Evolutionary conservation across 2,113 vertebrate genomes (phyloP).

Genomic region (Capreolus pygargus): DNA sequence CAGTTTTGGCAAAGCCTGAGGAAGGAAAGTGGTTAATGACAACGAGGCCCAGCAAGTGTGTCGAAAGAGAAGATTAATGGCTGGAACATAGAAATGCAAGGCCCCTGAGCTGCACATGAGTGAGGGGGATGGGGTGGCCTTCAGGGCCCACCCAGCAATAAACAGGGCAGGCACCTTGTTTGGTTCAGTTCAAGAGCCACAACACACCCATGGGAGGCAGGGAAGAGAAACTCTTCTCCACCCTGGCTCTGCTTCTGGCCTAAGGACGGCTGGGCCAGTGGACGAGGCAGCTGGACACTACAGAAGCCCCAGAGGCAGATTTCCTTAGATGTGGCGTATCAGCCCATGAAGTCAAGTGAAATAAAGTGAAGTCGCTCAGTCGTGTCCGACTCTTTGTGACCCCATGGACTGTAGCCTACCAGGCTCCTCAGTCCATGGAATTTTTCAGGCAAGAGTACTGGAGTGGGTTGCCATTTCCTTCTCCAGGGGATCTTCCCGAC

Average conservation of each 20-base stretch:
- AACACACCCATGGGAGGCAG: not conserved
- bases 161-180: not conserved
- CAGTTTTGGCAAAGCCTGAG: constrained; percentile 47
- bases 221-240: not conserved
- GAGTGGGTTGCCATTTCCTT: too few species aligned
- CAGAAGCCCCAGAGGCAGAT: not conserved
- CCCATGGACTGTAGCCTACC: too few species aligned
- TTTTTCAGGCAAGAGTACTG: too few species aligned
- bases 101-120: not conserved
- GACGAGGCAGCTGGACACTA: not conserved
- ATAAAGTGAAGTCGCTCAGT: too few species aligned
- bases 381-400: too few species aligned
- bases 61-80: not conserved
- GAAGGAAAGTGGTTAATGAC: constrained; percentile 56
- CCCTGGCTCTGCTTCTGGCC: not conserved
- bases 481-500: too few species aligned
- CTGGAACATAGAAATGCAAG: not conserved
- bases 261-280: not conserved
- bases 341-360: not conserved
- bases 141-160: not conserved
- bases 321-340: not conserved
- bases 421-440: too few species aligned
- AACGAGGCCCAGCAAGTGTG: not conserved
- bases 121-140: not conserved
- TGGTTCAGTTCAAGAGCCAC: not conserved